Evolutionary conservation across 2,888 invertebrate genomes (phyloP), one percentile per base, ranked within the genome.

Genomic region (Cenopis cana): DNA sequence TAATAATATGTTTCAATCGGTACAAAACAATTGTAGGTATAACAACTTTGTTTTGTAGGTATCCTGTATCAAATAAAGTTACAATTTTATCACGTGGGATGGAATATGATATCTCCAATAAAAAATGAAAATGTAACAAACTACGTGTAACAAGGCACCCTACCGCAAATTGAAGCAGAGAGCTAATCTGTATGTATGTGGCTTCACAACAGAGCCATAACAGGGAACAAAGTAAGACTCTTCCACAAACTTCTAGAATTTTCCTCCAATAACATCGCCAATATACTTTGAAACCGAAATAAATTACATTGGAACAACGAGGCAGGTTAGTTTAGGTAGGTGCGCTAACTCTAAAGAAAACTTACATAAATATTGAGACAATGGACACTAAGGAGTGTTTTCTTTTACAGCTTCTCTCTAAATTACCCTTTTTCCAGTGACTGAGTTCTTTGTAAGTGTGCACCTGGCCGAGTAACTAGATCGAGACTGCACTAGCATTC

Each of bases 361-460:
- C 50, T n/a, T 12, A 55, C n/a, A 6, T 20, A 55, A 55, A 29
- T n/a, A 55, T 29, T 1, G 24, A 24, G 11, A 54, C 54, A 54
- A 52, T 20, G 52, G 12, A 0, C 8, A 8, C 24, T 29, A 38
- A 59, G 57, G 18, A 59, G 20, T 59, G 18, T 46, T 59, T 55
- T 41, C 59, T 59, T 24, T 33, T 41, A 38, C 12, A 41, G 59
- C 14, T 59, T 41, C 38, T 8, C 59, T 59, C 20, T 24, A 65
- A 49, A 56, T 56, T 49, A 66, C 66, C 66, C 46, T 18, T 66
- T 55, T 56, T 66, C 66, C 6, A 49, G 29, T 33, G 29, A 46
- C 33, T 46, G 17, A 29, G 24, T 52, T n/a, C 36, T 56, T 18
- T 56, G 18, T 65, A 24, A 55, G n/a, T 29, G 41, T 24, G 49